Conservation (phyloP, 2,797 vertebrate species). For the Coluber constrictor region DNA sequence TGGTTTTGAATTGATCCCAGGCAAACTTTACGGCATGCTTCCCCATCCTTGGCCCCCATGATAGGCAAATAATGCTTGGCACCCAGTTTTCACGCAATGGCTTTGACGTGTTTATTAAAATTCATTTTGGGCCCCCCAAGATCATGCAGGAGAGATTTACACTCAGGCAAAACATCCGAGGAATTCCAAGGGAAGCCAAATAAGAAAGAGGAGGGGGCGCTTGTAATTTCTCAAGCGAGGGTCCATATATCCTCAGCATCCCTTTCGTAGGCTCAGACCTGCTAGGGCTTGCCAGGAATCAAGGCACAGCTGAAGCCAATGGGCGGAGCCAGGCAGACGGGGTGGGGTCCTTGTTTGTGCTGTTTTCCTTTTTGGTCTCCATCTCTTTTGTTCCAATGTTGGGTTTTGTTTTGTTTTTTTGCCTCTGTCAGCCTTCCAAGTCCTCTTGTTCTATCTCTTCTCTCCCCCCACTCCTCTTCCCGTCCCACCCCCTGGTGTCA, state of each 20-base stretch:
- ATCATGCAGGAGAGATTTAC: not conserved
- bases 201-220: not conserved
- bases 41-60: not conserved
- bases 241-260: too few relatives aligned
- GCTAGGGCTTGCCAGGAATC: not conserved
- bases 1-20: not conserved
- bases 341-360: conserved; percentile 5
- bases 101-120: not conserved
- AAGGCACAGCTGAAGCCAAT: rapidly evolving
- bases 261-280: not conserved
- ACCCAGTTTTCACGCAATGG: not conserved
- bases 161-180: not conserved
- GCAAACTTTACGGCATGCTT: not conserved
- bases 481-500: conserved; percentile 56
- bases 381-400: conserved; percentile 28
- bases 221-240: not conserved
- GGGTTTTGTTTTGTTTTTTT: conserved; percentile 48
- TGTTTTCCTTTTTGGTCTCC: conserved; percentile 43
- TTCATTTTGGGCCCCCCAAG: not conserved
- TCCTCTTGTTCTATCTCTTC: conserved; percentile 61
- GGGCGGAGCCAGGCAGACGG: not conserved
- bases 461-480: conserved; percentile 31
- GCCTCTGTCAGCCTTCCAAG: conserved; percentile 50
- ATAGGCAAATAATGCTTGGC: not conserved
- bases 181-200: not conserved